Base-by-base conservation (phyloP, 2,888 invertebrate species). In the Drosophila bunnanda region DNA sequence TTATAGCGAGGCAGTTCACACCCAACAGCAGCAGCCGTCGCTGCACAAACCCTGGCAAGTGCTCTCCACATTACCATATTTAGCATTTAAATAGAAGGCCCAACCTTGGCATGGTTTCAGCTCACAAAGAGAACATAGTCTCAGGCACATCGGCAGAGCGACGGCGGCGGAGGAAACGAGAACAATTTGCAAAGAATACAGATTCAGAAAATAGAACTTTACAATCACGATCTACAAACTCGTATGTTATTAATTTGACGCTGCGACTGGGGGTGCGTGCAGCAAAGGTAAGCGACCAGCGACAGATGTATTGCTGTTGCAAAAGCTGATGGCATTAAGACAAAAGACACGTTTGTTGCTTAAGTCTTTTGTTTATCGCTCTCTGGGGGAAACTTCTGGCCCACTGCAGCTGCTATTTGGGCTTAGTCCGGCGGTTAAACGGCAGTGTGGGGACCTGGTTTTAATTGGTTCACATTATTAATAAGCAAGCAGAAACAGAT, bases 311-410 rank as follows among this genome's bases (percentile, higher is more conserved):
- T 25, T 20, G 20, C 62, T 62, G 44, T 39, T 50, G 53, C 25
- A 69, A 58, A 43, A 53, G 39, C 61, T 30, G 30, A 44, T 41
- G 48, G 32, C 60, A 59, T 32, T 53, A 55, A 68, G n/a, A 57
- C 62, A 62, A 41, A 60, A 56, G 28, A 75, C 87, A 70, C 72
- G 88, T 87, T 85, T 67, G 85, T 80, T 82, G 85, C 74, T 79
- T 75, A 78, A 83, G 82, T 84, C 75, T 89, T 85, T 88, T 83
- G 77, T 79, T 79, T 83, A 44, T 36, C 30, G 43, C 22, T 17
- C 38, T 46, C 60, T 20, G 41, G 56, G 56, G 57, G 38, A 66
- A 56, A 39, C 59, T 43, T 43, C 72, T 58, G 15, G 30, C 12
- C 39, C 7, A 20, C 22, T 46, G 64, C 74, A 73, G 64, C 73